phyloP scores from a whole-genome alignment of 92 coral and sea anemone species.

The Palythoa heliodiscus region DNA sequence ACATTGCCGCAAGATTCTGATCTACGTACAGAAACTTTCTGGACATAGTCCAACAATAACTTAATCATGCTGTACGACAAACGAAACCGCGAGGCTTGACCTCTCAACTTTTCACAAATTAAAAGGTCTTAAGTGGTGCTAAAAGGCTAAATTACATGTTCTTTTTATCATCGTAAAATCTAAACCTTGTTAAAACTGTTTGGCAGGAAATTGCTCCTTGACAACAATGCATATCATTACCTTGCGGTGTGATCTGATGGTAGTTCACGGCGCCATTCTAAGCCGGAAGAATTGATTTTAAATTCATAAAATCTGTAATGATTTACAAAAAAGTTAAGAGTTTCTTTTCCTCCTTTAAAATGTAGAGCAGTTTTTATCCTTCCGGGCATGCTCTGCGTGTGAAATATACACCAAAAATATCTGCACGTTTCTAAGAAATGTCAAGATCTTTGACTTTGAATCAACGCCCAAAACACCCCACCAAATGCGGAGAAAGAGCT shows the following conservation, averaged over 20 bases:
- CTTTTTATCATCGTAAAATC: conserved; percentile 4
- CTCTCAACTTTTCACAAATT: conserved; percentile 9
- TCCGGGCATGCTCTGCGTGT: conserved; percentile 23
- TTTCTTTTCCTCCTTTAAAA: conserved; percentile 3
- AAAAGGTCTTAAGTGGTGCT: conserved; percentile 19
- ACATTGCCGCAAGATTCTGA: neutral
- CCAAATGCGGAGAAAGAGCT: neutral
- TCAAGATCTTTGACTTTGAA: neutral
- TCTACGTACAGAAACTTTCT: neutral
- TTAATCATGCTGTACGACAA: neutral
- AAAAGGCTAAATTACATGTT: neutral
- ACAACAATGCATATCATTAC: neutral
- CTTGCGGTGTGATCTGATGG: neutral
- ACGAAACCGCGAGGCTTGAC: conserved; percentile 42
- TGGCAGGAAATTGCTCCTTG: conserved; percentile 25
- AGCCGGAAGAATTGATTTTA: conserved; percentile 23
- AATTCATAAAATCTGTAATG: neutral
- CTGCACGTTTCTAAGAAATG: conserved; percentile 23
- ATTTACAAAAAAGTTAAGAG: neutral
- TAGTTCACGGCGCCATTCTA: conserved; percentile 1
- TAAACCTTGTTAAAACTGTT: neutral
- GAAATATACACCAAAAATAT: conserved; percentile 25
- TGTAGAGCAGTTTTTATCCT: conserved; percentile 9
- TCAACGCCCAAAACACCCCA: neutral
- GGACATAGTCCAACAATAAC: neutral